Base-by-base conservation (phyloP, 53 echinoderm and acorn worm species). In the Arbacia lixula region DNA sequence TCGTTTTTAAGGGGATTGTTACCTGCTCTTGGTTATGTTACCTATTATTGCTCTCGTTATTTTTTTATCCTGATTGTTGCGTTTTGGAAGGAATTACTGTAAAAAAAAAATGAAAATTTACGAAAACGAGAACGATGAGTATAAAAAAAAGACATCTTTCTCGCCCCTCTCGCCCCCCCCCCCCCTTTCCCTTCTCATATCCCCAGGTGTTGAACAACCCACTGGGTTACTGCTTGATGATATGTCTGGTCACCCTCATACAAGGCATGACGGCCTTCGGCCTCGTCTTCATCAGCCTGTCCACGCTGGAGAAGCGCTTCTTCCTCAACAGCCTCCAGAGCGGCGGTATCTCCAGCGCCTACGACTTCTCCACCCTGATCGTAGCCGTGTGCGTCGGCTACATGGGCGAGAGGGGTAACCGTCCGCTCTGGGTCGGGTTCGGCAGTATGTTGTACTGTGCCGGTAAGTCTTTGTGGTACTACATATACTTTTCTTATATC, bases 191-290 rank as follows among this genome's bases (percentile, higher is more conserved):
- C 20, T 19, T 20, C 40, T 2, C 2, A 38, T 4, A 34, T 26
- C 20, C 26, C 6, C 24, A 81, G 84, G 53, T 86, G 42, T 76
- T 93, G 36, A 93, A 93, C 82, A 88, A 73, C 56, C 88, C 91
- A 0, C 63, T 91, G 42, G 88, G 91, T 0, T 93, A 88, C 71
- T 86, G 88, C 12, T 26, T 91, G 4, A 87, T 93, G 73, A 63
- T 93, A 17, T 84, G 88, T 32, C 61, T 85, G 67, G 88, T 93
- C 53, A 85, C 91, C 39, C 31, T 93, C 12, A 83, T 88, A 22
- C 94, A 93, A 62, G 88, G 94, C 32, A 94, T 94, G 94, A 88
- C 87, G 3, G 94, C 87, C 12, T 91, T 88, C 31, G 94, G 94
- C 3, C 87, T 94, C 65, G 76, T 91, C 69, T 94, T 78, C 82